A percentile compares a stretch with the other conserved stretches of the same genome.
Conservation (phyloP, 2,113 vertebrate species). For the Clarias magur region DNA sequence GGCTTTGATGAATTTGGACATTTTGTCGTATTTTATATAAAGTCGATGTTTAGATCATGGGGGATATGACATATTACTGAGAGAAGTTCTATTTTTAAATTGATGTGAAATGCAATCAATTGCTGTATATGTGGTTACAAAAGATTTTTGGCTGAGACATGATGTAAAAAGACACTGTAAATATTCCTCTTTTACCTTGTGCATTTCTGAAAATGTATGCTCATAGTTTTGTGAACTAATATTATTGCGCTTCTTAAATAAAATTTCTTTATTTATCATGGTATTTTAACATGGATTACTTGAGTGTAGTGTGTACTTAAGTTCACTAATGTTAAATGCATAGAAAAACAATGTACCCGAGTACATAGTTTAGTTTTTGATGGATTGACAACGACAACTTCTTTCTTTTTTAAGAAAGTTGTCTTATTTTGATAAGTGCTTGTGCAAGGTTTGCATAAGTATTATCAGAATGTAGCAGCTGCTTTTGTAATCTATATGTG, state of each 20-base stretch:
- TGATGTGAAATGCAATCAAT: slow-evolving; percentile 71
- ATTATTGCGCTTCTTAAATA: slow-evolving; percentile 63
- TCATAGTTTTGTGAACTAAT: slow-evolving; percentile 69
- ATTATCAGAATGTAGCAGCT: background rate
- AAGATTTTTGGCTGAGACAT: slow-evolving; percentile 15
- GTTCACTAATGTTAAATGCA: background rate
- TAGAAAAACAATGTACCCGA: no score
- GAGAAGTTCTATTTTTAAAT: slow-evolving; percentile 55
- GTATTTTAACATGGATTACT: slow-evolving; percentile 36
- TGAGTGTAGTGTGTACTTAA: background rate
- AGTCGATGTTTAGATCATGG: background rate
- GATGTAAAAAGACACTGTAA: slow-evolving; percentile 50
- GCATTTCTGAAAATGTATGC: slow-evolving; percentile 71
- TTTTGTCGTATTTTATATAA: slow-evolving; percentile 51
- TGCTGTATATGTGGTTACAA: slow-evolving; percentile 45
- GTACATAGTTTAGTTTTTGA: background rate
- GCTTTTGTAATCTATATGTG: background rate
- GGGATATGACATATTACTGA: slow-evolving; percentile 53
- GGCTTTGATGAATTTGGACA: slow-evolving; percentile 52
- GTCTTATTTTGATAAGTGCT: background rate
- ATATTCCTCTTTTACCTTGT: slow-evolving; percentile 60
- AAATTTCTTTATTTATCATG: slow-evolving; percentile 70
- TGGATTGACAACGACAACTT: background rate
- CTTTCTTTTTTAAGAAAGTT: background rate
- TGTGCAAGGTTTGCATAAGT: background rate